phyloP scores from a whole-genome alignment of 1,140 invertebrate genomes.

The Eupeodes corollae region DNA sequence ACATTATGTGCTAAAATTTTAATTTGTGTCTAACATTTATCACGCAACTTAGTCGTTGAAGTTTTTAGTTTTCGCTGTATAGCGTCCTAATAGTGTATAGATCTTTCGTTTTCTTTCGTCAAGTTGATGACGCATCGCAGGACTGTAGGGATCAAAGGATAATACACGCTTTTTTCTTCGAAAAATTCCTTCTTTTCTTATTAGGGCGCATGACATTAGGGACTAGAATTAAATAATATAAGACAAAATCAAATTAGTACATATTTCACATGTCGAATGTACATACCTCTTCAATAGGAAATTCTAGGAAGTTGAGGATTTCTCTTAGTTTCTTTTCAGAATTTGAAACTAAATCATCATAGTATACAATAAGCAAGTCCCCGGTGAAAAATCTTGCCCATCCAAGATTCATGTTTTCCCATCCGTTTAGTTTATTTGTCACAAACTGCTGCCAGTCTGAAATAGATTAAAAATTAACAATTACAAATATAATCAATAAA shows the following conservation, averaged over 20 bases:
- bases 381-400: constrained; percentile 61
- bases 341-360: constrained; percentile 54
- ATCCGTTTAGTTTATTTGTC: constrained; percentile 49
- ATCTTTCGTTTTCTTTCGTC: constrained; percentile 40
- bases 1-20: too few species aligned
- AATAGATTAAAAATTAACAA: not conserved
- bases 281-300: constrained; percentile 36
- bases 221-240: constrained; percentile 19
- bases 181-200: constrained; percentile 58
- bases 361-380: constrained; percentile 55
- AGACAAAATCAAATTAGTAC: constrained; percentile 2
- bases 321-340: constrained; percentile 45
- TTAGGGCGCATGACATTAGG: constrained; percentile 47
- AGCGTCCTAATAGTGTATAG: constrained; percentile 34
- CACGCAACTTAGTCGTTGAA: too few species aligned
- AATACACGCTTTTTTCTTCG: constrained; percentile 49
- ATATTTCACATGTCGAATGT: constrained; percentile 5
- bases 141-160: constrained; percentile 56
- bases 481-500: too few species aligned
- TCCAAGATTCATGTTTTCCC: constrained; percentile 54
- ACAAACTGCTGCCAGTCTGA: constrained; percentile 64
- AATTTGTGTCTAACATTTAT: too few species aligned
- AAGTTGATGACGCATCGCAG: constrained; percentile 45
- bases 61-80: too few species aligned
- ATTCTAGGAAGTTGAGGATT: constrained; percentile 51